Evolutionary conservation across 2,113 vertebrate species (phyloP), one percentile per base, ranked within the genome.

Genomic region (Callionymus lyra): DNA sequence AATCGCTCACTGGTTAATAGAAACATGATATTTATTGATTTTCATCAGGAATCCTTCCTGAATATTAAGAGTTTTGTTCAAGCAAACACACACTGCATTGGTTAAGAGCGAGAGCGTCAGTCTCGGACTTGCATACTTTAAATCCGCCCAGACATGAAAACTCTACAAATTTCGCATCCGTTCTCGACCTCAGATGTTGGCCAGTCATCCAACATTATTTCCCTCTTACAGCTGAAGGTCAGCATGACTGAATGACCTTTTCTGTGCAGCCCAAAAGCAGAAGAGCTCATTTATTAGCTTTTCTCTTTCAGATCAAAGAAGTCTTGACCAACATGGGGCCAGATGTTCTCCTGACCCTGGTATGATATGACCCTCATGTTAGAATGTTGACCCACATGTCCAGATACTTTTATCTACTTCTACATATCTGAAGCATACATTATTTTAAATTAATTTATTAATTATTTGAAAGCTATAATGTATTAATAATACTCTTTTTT

Each of bases 281-380:
- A 36, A 31, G 10, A 31, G 38, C 35, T 39, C 15, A 33, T 45
- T 31, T 41, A 10, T 55, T 32, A 80, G 72, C 51, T 56, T 54
- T 44, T 16, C 27, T 65, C 6, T 36, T 69, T 9, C 68, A 94
- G 92, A 84, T 94, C 6, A 73, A 66, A 49, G 76, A 44, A 40
- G 72, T 90, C 14, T 78, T 95, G 65, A 56, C 73, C 33, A 83
- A 35, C 0, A 70, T 67, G 82, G 86, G 43, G 4, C 87, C 89
- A 31, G 72, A 84, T 2, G 68, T 83, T 14, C 87, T 94, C 8
- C 89, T 93, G 1, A 94, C 91, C 31, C 68, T 95, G 89, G 90
- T 95, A 82, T 70, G 85, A 27, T 8, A 27, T 27, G n/a, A n/a
- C n/a, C n/a, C n/a, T n/a, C n/a, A 27, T 27, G 21, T 27, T 8